Conservation (phyloP, 2,888 invertebrate species). For the Eurois occulta region DNA sequence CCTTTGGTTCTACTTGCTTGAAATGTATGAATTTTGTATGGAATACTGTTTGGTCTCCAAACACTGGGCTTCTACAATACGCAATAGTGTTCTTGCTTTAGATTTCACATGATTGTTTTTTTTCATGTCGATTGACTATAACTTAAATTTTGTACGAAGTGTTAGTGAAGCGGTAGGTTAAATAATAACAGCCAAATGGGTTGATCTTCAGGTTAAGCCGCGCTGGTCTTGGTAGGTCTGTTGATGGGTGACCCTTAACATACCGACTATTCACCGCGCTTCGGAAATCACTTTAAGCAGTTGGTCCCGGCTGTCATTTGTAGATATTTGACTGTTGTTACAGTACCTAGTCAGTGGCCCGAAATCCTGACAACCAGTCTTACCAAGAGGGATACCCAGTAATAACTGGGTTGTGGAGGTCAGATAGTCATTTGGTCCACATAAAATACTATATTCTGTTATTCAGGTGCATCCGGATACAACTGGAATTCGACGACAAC, state of each 20-base stretch:
- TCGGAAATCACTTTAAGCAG: neutral
- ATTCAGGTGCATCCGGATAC: neutral
- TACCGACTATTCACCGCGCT: neutral
- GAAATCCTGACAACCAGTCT: neutral
- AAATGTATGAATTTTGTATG: neutral
- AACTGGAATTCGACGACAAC: neutral
- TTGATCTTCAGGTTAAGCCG: neutral
- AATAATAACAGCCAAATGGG: neutral
- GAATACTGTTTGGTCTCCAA: neutral
- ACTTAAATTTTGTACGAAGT: neutral
- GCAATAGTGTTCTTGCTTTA: neutral
- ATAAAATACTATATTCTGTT: neutral
- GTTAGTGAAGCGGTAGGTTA: neutral
- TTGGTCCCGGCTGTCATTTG: neutral
- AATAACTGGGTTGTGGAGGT: neutral
- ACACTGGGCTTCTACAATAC: too few relatives aligned
- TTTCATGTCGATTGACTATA: neutral
- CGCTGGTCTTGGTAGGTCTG: neutral
- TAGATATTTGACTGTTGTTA: neutral
- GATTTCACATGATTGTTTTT: neutral
- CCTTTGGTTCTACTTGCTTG: constrained; percentile 29
- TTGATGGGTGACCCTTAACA: neutral
- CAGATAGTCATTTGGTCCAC: neutral
- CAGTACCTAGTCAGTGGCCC: neutral
- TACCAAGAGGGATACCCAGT: neutral